Conservation (phyloP, 1,140 invertebrate species). For the Stegodyphus dumicola region DNA sequence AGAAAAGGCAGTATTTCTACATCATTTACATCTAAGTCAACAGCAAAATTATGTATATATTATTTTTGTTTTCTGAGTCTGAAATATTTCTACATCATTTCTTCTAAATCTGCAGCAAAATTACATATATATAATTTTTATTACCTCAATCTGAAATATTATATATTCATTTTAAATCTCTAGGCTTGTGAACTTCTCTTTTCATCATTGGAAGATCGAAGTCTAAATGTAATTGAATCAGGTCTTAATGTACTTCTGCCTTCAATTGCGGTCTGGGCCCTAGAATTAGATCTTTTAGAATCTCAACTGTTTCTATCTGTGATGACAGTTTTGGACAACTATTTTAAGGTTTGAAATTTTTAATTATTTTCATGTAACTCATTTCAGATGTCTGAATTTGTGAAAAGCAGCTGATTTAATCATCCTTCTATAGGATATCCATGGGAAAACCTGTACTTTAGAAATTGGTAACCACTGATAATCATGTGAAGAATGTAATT, state of each 20-base stretch:
- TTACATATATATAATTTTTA: not conserved
- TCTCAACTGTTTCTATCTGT: conserved; percentile 67
- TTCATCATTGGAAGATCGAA: conserved; percentile 72
- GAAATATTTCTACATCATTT: too few species aligned
- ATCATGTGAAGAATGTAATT: too few species aligned
- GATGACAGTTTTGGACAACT: conserved; percentile 66
- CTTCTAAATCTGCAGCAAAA: not conserved
- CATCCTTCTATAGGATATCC: too few species aligned
- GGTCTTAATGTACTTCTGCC: conserved; percentile 68
- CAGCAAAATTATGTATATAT: too few species aligned
- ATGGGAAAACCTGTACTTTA: too few species aligned
- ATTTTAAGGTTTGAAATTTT: conserved; percentile 65
- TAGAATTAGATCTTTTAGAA: conserved; percentile 71
- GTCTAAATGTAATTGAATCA: conserved; percentile 69
- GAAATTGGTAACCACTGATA: too few species aligned
- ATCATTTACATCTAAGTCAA: too few species aligned
- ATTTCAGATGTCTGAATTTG: too few species aligned
- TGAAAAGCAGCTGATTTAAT: too few species aligned
- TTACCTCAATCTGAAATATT: not conserved
- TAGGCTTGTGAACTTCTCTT: conserved; percentile 74
- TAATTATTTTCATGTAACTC: too few species aligned
- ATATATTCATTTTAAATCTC: not conserved
- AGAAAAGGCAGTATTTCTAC: too few species aligned
- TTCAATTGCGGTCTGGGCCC: conserved; percentile 75
- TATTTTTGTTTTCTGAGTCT: too few species aligned